phyloP scores from a whole-genome alignment of 2,888 invertebrate genomes.

The Hypena proboscidalis region DNA sequence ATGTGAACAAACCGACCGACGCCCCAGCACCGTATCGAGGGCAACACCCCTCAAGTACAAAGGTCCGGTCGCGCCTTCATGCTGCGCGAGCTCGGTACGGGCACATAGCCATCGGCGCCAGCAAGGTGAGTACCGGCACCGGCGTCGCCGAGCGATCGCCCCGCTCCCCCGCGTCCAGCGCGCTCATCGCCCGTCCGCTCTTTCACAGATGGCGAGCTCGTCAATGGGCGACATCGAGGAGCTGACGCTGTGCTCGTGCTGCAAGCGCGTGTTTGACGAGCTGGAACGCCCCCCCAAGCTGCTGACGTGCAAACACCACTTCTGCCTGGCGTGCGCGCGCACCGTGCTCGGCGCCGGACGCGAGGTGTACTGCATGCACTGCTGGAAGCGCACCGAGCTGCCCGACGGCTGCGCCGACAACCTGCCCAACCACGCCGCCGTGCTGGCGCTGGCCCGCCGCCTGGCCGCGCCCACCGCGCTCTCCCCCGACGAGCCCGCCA shows the following conservation, averaged over 20 bases:
- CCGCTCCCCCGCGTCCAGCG: slow-evolving; percentile 40
- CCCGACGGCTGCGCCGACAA: slow-evolving; percentile 88
- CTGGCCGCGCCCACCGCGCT: slow-evolving; percentile 25
- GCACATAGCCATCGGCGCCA: slow-evolving; percentile 27
- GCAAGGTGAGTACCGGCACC: slow-evolving; percentile 24
- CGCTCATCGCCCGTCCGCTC: slow-evolving; percentile 43
- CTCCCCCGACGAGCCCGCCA: slow-evolving; percentile 21
- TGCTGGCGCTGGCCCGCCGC: slow-evolving; percentile 86
- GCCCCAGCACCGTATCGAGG: slow-evolving; percentile 1
- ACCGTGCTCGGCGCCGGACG: slow-evolving; percentile 88
- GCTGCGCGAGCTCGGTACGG: slow-evolving; percentile 22
- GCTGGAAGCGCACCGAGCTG: slow-evolving; percentile 90
- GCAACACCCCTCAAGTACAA: slow-evolving; percentile 11
- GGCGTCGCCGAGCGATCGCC: slow-evolving; percentile 49
- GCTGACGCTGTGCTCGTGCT: slow-evolving; percentile 90
- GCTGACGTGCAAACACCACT: slow-evolving; percentile 91
- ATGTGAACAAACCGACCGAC: slow-evolving; percentile 24
- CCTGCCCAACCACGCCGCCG: slow-evolving; percentile 88
- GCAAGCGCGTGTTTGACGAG: slow-evolving; percentile 91
- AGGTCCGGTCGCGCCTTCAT: slow-evolving; percentile 34
- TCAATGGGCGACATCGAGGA: slow-evolving; percentile 89
- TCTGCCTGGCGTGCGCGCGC: slow-evolving; percentile 90
- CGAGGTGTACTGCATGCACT: slow-evolving; percentile 89
- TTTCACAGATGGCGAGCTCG: slow-evolving; percentile 85
- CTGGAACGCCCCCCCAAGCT: slow-evolving; percentile 89